Base-by-base conservation (phyloP, 2,888 invertebrate species). In the Tipula unca region DNA sequence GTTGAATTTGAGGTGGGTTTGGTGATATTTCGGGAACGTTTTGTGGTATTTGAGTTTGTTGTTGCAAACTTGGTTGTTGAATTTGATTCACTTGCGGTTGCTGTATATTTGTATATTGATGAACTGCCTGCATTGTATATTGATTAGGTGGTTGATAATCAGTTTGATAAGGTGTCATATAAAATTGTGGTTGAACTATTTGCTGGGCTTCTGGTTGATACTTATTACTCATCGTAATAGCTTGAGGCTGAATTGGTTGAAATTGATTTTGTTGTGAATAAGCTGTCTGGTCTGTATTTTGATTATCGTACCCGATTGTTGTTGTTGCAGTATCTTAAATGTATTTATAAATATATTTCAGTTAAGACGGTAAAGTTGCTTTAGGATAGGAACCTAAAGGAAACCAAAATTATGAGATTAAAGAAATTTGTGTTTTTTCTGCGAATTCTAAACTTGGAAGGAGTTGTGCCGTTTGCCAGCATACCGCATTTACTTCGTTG, bases 11-110 rank as follows among this genome's bases (percentile, higher is more conserved):
- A 8, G 25, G 13, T 69, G 69, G 10, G 25, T 10, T 69, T 25
- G 69, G 10, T 10, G 69, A 10, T 2, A 10, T 25, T 48, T 48
- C n/a, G 25, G 69, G 69, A 0, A 25, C 25, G 10, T 48, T 17
- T 83, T 83, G 83, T n/a, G 29, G 83, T 32, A 5, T 5, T 29
- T 29, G 85, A 29, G 82, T 86, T 86, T 42, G 87, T 54, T 69
- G 86, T 54, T 83, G 86, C 3, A 85, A 83, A n/a, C 3, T 20
- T 17, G 35, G 14, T 35, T 35, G 86, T 82, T 85, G 86, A 36
- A 69, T 13, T 86, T 84, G 84, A 48, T 48, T 48, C 17, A 48
- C 1, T 84, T 84, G 42, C 36, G 29, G 85, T 82, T 29, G 48
- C 69, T 84, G 84, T 32, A 13, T 42, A 54, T 29, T 25, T 20